Percentiles rank a stretch among this genome's conserved stretches.
phyloP scores from a whole-genome alignment of 2,113 vertebrate genomes.

The Gymnorhina tibicen region DNA sequence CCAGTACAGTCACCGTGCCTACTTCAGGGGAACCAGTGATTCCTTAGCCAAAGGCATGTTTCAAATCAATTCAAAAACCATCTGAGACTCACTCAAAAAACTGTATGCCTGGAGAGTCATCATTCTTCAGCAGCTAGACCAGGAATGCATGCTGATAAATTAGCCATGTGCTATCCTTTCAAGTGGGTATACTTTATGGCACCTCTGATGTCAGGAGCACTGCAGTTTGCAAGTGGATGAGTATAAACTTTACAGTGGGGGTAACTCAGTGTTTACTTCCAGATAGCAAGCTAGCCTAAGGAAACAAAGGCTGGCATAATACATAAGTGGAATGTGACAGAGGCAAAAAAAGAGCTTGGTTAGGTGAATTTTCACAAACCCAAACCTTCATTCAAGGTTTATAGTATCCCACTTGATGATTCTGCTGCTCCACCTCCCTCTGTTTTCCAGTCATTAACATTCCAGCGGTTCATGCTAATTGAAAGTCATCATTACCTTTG shows the following conservation, averaged over 20 bases:
- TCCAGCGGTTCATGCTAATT: not conserved
- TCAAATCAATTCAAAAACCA: not conserved
- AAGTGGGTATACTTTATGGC: not conserved
- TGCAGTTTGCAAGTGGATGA: not conserved
- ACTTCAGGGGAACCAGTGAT: not conserved
- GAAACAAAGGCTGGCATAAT: not conserved
- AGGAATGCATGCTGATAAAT: slow-evolving; percentile 14
- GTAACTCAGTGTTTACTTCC: not conserved
- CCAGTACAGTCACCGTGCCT: not conserved
- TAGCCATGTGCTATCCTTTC: not conserved
- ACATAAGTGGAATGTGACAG: not conserved
- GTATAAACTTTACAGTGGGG: not conserved
- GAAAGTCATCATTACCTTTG: not conserved
- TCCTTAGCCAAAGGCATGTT: not conserved
- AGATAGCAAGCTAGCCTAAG: not conserved
- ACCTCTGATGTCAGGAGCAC: not conserved
- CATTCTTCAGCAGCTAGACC: not conserved
- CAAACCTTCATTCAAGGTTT: not conserved
- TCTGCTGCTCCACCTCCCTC: not conserved
- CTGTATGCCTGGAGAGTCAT: not conserved
- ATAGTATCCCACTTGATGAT: not conserved
- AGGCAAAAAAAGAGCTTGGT: not conserved
- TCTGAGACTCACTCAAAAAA: not conserved
- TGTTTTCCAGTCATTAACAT: not conserved
- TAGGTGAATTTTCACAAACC: not conserved